Evolutionary conservation across 2,888 invertebrate species (phyloP), one percentile per base, ranked within the genome.

Genomic region (Koerneria pararmatus): DNA sequence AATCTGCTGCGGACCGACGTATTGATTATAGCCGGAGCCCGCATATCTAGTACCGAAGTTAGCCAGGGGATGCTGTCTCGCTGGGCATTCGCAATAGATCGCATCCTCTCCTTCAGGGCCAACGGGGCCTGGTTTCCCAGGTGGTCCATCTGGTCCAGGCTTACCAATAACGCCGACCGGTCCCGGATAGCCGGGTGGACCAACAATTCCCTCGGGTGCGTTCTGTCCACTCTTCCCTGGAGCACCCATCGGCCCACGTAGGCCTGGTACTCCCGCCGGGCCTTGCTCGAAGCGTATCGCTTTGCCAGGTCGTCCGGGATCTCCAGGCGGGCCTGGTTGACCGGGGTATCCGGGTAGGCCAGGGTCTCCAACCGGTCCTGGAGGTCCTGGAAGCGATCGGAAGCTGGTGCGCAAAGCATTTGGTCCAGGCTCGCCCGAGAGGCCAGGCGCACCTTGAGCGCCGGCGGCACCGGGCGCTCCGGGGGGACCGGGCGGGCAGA

Each of bases 401-500:
- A 54, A 1, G 32, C 3, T 31, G 1, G 3, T 8, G 22, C 56
- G 37, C 19, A 37, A 4, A 3, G 31, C 56, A 24, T 54, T 41
- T 31, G 19, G 37, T 65, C 74, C 74, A 53, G 68, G 66, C 46
- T 70, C 68, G 61, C 74, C 74, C 27, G 67, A 46, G 31, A 68
- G 68, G 60, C 73, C 73, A 8, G 70, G 71, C 58, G 72, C 67
- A 62, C 73, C 73, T 19, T 68, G 65, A 27, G 73, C 48, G 64
- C 73, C 73, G 49, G 69, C 68, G 49, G 66, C 67, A 58, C 69
- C 68, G 65, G 73, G 71, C 49, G 70, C 58, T 58, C 73, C 73
- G 34, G 73, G 65, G 49, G 72, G 72, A 56, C 72, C 72, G 29
- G 72, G 68, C 57, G 72, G 72, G 64, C 72, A 74, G 2, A 70